These are phyloP conservation scores for Tricholauxania praeusta DNA, from an alignment of 2,888 invertebrate genomes.

Conservation along the genomic window DNA sequence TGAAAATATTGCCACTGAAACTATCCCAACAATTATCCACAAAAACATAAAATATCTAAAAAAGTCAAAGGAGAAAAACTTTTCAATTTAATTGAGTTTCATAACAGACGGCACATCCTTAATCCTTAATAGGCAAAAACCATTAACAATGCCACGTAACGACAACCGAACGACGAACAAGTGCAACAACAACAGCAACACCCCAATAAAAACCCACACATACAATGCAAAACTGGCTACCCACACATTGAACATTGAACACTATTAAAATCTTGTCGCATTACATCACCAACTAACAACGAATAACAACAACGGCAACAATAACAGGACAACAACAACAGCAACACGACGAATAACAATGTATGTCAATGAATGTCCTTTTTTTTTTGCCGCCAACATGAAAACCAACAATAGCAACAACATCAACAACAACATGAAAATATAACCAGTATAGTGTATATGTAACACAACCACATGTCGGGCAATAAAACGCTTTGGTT, in stretches of 20 bases:
- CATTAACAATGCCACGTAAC: constrained; percentile 52
- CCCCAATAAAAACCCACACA: constrained; percentile 19
- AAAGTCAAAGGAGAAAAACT: no score
- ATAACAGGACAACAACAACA: constrained; percentile 18
- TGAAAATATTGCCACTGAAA: no score
- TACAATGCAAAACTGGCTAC: not conserved
- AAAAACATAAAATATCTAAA: no score
- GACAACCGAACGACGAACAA: constrained; percentile 34
- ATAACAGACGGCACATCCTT: constrained; percentile 34
- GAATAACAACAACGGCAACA: constrained; percentile 18
- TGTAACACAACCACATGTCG: constrained; percentile 22
- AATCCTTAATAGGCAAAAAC: constrained; percentile 53
- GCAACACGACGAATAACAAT: constrained; percentile 10
- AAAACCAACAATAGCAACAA: constrained; percentile 5
- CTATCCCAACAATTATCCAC: no score
- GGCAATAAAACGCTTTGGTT: constrained; percentile 24
- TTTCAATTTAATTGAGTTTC: constrained; percentile 32
- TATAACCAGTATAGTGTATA: constrained; percentile 2
- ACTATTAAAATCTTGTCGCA: constrained; percentile 49
- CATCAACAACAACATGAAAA: not conserved
- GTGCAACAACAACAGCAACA: constrained; percentile 36
- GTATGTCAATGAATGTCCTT: constrained; percentile 29
- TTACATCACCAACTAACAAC: constrained; percentile 46
- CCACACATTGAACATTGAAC: constrained; percentile 19
- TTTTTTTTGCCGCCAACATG: constrained; percentile 4